Evolutionary conservation across 2,113 vertebrate genomes (phyloP), one percentile per base, ranked within the genome.

Genomic region (Diglossa brunneiventris): DNA sequence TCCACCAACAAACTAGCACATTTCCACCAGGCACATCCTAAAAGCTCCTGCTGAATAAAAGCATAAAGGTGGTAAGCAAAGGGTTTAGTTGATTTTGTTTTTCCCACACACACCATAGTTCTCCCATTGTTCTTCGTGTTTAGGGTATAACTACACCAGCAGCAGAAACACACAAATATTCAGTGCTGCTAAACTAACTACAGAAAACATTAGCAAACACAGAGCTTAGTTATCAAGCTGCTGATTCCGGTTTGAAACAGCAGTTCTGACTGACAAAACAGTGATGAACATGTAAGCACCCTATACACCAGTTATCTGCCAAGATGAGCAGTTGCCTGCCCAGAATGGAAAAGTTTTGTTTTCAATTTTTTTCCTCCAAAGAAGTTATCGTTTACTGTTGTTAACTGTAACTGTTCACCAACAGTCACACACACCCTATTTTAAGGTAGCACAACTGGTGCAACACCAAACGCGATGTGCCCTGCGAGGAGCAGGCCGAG

Each of bases 341-440:
- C 30, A 49, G 9, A 4, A 35, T 3, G 5, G 20, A 33, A 58
- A 59, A 77, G 21, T 0, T 3, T 9, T 3, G 10, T 14, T 74
- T 19, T 30, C 28, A 6, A 2, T 0, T 39, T 24, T 46, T 39
- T 28, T 26, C 17, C 16, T 27, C 18, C 17, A 6, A 13, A 14
- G 0, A 63, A 62, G 23, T 82, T 64, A 28, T 16, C 27, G 53
- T 23, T 76, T 59, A 52, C 21, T 13, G 13, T 3, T 55, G 9
- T 27, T 30, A 84, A 67, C 42, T 6, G 7, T 2, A 44, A 41
- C 6, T 42, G 28, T 27, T 49, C 41, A 42, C 2, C 2, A 33
- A 28, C 0, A 55, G 56, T 6, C 9, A 14, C 62, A 41, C 9
- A 10, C n/a, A 23, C 26, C 0, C 13, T 3, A n/a, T 22, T 89